A percentile compares a stretch with the other conserved stretches of the same genome.
These are phyloP conservation scores for Cabera pusaria DNA, from an alignment of 2,888 invertebrate species.

Conservation along the genomic window DNA sequence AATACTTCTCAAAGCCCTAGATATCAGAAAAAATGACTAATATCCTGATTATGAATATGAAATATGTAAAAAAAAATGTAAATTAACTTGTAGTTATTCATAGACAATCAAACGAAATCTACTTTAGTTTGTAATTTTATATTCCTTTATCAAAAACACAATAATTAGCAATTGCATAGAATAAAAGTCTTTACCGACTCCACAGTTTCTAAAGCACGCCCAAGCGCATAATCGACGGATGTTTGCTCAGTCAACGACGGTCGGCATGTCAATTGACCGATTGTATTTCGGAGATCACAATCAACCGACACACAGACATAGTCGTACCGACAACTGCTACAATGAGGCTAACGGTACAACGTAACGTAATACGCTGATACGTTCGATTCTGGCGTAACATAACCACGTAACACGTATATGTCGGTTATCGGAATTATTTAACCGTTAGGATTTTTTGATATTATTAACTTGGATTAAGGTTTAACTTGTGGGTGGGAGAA, in stretches of 20 bases:
- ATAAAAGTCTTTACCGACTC: constrained; percentile 4
- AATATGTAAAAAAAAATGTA: too few species aligned
- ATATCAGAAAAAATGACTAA: too few species aligned
- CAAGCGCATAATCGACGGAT: constrained; percentile 29
- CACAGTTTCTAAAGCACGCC: constrained; percentile 1
- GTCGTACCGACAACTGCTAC: constrained; percentile 8
- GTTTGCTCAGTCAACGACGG: constrained; percentile 28
- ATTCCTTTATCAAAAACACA: too few species aligned
- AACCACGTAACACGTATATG: constrained; percentile 26
- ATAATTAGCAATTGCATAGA: too few species aligned
- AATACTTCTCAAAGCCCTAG: too few species aligned
- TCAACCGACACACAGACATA: not conserved
- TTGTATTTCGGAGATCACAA: constrained; percentile 17
- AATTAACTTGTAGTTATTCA: too few species aligned
- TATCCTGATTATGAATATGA: too few species aligned
- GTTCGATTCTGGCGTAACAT: constrained; percentile 21
- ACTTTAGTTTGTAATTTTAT: too few species aligned
- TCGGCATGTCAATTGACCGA: constrained; percentile 17
- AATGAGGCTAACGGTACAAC: constrained; percentile 20
- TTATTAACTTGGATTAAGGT: not conserved
- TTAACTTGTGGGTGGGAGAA: too few species aligned
- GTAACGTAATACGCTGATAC: constrained; percentile 19
- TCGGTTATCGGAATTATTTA: constrained; percentile 24
- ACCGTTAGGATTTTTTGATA: constrained; percentile 22
- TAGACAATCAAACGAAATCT: too few species aligned